Percentiles rank a stretch among this genome's conserved stretches.
Conservation (phyloP, 2,797 vertebrate species). For the Serranus cabrilla region DNA sequence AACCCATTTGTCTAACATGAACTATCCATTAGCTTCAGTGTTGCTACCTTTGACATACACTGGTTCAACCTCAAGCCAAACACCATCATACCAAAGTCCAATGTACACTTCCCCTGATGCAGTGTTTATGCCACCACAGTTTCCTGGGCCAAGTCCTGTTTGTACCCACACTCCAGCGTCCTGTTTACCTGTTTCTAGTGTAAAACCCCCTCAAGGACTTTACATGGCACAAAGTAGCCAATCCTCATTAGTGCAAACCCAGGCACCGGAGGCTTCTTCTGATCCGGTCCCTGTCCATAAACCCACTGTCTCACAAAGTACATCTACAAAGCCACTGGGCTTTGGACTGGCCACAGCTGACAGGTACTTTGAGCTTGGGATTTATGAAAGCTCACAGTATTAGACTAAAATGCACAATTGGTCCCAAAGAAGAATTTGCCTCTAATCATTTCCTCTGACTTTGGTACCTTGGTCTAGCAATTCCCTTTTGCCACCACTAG, state of each 20-base stretch:
- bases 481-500: constrained; percentile 49
- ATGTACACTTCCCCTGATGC: not conserved
- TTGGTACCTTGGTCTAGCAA: constrained; percentile 5
- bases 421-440: not conserved
- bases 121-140: not conserved
- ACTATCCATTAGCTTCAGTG: constrained; percentile 15
- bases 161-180: constrained; percentile 7
- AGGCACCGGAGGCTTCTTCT: not conserved
- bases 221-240: constrained; percentile 7
- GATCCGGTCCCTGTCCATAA: not conserved
- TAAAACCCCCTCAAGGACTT: constrained; percentile 17
- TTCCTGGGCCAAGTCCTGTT: not conserved
- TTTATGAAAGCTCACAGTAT: not conserved
- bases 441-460: not conserved
- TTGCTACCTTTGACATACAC: constrained; percentile 18
- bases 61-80: not conserved
- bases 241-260: not conserved
- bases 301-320: not conserved
- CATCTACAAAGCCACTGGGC: not conserved
- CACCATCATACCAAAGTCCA: not conserved
- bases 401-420: not conserved
- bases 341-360: constrained; percentile 1
- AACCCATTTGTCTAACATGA: constrained; percentile 14
- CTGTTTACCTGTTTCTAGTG: constrained; percentile 9
- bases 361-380: constrained; percentile 20